These are phyloP conservation scores for Chondrilla cf. caribensis DNA, from an alignment of 37 sponge, comb jelly and placozoan species.

Conservation along the genomic window DNA sequence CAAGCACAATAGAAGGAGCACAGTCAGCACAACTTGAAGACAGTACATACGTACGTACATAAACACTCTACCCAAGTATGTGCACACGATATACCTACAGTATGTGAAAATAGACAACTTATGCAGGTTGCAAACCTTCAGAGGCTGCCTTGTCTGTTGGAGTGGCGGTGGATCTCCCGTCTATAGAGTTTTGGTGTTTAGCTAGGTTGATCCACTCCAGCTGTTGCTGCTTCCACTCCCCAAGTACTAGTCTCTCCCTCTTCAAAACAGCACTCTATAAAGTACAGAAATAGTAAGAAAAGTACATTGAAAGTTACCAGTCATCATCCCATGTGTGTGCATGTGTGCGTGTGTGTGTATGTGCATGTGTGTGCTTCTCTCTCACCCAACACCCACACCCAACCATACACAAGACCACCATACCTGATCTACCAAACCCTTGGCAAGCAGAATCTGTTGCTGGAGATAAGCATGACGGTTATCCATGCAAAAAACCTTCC, in stretches of 20 bases:
- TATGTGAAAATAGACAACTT: no score
- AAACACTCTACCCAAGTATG: no score
- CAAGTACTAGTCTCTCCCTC: slow-evolving; percentile 45
- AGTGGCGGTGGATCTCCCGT: not conserved
- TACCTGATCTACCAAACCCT: slow-evolving; percentile 32
- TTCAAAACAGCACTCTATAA: slow-evolving; percentile 8
- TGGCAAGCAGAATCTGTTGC: slow-evolving; percentile 23
- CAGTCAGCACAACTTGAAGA: no score
- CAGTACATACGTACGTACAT: no score
- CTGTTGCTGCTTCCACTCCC: slow-evolving; percentile 40
- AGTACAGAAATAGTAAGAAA: not conserved
- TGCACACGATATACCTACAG: no score
- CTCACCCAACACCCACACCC: no score
- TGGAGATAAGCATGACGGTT: slow-evolving; percentile 13
- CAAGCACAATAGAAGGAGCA: no score
- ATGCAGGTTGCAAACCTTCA: no score
- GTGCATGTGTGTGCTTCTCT: no score
- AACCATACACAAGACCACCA: not conserved
- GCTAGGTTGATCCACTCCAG: not conserved
- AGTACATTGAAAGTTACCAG: not conserved
- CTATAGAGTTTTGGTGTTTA: not conserved
- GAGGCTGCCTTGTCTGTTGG: not conserved
- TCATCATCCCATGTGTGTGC: not conserved
- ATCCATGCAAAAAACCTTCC: slow-evolving; percentile 33
- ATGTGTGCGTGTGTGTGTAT: no score